These are phyloP conservation scores for Micrastur ruficollis DNA, from an alignment of 2,797 vertebrate genomes.

Conservation along the genomic window DNA sequence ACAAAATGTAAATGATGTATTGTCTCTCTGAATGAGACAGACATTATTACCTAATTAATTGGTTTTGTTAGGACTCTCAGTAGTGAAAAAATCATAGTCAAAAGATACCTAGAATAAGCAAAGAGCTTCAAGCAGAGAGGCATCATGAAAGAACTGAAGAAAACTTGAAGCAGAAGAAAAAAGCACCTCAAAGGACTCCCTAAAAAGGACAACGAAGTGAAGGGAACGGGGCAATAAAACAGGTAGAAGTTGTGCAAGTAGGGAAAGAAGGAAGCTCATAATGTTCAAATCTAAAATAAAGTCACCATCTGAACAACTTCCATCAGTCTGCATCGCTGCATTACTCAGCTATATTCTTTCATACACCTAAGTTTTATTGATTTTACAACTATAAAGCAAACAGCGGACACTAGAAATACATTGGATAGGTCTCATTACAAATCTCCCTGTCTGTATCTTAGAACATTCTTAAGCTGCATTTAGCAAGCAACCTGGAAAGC, in stretches of 20 bases:
- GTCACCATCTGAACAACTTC: background rate
- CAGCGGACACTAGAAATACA: background rate
- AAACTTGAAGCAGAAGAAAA: background rate
- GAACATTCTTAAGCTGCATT: constrained; percentile 50
- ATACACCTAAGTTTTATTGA: constrained; percentile 27
- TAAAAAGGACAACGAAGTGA: background rate
- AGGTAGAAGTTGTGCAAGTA: background rate
- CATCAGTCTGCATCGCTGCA: background rate
- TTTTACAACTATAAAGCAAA: constrained; percentile 36
- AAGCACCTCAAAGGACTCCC: background rate
- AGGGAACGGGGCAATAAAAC: background rate
- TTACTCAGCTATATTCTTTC: background rate
- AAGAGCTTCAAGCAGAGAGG: background rate
- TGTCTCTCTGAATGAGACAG: background rate
- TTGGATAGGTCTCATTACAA: constrained; percentile 33
- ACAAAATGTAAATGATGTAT: background rate
- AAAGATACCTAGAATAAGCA: background rate
- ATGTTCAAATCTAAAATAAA: constrained; percentile 11
- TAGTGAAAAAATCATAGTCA: background rate
- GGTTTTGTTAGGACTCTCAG: background rate
- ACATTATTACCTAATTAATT: background rate
- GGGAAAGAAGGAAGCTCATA: background rate
- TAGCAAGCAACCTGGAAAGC: constrained; percentile 49
- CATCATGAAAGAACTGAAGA: background rate
- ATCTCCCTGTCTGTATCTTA: constrained; percentile 22